Evolutionary conservation across 2,113 vertebrate genomes (phyloP).

Genomic region (Hemibates koningsi): DNA sequence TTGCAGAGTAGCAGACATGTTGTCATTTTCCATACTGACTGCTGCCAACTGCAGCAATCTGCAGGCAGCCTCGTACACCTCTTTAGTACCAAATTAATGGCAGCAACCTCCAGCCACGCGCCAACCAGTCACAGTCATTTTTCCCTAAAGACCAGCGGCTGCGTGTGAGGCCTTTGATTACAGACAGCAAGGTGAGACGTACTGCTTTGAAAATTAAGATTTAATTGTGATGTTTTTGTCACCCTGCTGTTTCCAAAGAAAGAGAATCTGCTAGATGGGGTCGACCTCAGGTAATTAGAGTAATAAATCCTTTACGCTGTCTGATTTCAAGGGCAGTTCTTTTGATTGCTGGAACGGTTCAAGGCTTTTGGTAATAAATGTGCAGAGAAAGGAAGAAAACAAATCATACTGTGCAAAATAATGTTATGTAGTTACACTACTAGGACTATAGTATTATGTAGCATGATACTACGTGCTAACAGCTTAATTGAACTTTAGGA

Average conservation of each 20-base stretch:
- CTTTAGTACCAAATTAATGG: neutral
- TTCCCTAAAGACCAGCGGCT: neutral
- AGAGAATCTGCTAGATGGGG: neutral
- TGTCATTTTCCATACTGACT: neutral
- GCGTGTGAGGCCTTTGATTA: neutral
- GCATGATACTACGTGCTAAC: neutral
- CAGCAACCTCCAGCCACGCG: neutral
- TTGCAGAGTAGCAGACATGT: neutral
- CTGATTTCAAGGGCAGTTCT: neutral
- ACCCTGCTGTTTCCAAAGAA: neutral
- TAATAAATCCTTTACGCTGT: neutral
- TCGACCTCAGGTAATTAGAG: neutral
- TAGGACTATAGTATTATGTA: accelerated
- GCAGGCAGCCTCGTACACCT: neutral
- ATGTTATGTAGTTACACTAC: neutral
- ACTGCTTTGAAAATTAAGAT: neutral
- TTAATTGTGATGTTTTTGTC: neutral
- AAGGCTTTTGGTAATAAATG: neutral
- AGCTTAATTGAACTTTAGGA: neutral
- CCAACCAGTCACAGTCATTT: neutral
- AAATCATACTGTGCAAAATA: neutral
- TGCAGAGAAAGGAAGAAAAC: neutral
- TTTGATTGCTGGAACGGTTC: neutral
- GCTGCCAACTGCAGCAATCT: neutral
- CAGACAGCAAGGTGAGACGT: neutral